Evolutionary conservation across 2,797 vertebrate genomes (phyloP).

Genomic region (Catamblyrhynchus diadema): DNA sequence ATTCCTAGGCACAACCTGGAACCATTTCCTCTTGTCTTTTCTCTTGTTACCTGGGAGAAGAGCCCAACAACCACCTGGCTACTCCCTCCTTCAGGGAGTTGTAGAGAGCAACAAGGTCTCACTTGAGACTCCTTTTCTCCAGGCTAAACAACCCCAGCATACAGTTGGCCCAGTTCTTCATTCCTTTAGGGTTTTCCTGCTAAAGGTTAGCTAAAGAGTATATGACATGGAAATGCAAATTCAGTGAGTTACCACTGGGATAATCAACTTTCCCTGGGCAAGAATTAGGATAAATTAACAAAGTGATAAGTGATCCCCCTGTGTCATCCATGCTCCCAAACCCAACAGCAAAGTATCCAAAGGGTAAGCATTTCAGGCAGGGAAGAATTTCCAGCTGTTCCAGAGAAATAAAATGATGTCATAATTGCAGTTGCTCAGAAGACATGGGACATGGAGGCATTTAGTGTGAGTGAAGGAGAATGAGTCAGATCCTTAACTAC

Average conservation of each 20-base stretch:
- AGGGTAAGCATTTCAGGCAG: background rate
- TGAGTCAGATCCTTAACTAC: background rate
- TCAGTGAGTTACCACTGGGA: background rate
- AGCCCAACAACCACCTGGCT: rapidly evolving
- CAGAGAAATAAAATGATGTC: conserved; percentile 22
- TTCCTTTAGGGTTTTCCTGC: background rate
- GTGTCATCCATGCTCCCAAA: background rate
- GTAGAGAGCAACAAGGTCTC: background rate
- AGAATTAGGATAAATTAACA: background rate
- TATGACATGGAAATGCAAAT: background rate
- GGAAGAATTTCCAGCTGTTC: conserved; percentile 9
- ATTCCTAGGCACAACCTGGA: background rate
- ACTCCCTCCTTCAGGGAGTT: background rate
- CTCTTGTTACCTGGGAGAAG: background rate
- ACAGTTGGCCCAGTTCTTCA: background rate
- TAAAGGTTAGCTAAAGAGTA: background rate
- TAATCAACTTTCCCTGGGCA: background rate
- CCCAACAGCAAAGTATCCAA: background rate
- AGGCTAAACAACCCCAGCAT: background rate
- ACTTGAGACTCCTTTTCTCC: background rate
- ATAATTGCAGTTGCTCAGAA: conserved; percentile 11
- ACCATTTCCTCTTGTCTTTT: background rate
- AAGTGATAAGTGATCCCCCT: background rate
- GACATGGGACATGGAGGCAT: background rate
- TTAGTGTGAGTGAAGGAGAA: background rate